These are phyloP conservation scores for Oenanthe oenanthe DNA, from an alignment of 2,113 vertebrate genomes.

Conservation along the genomic window DNA sequence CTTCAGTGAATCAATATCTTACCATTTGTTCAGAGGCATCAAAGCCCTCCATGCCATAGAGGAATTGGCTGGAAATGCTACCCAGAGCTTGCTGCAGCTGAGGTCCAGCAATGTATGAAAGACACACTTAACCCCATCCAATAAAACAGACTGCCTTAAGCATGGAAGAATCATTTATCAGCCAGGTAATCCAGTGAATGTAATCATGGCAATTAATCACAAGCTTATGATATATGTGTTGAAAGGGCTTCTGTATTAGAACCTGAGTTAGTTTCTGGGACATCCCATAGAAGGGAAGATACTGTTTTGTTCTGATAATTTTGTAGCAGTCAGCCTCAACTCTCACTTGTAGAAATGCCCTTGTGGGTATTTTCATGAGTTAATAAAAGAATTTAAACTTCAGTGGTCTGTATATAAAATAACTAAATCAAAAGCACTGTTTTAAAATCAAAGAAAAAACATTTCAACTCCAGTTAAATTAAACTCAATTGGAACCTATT, in stretches of 20 bases:
- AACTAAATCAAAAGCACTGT: neutral
- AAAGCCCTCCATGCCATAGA: neutral
- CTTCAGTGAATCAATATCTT: neutral
- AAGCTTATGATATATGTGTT: neutral
- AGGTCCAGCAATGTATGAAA: neutral
- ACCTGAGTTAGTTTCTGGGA: neutral
- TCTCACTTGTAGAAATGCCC: neutral
- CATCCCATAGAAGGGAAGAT: neutral
- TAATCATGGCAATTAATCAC: neutral
- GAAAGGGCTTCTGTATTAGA: neutral
- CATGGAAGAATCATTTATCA: neutral
- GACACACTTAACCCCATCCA: neutral
- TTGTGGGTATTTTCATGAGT: neutral
- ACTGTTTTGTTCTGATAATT: neutral
- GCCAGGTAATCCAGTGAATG: neutral
- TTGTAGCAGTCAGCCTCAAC: neutral
- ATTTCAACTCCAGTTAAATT: slow-evolving; percentile 37
- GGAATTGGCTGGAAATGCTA: neutral
- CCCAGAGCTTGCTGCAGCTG: neutral
- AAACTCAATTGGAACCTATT: slow-evolving; percentile 24
- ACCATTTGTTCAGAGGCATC: neutral
- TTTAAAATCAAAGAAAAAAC: slow-evolving; percentile 34
- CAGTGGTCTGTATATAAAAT: neutral
- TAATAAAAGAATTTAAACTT: neutral
- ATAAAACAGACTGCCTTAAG: neutral